Evolutionary conservation across 2,797 vertebrate genomes (phyloP).

Genomic region (Xenops minutus): DNA sequence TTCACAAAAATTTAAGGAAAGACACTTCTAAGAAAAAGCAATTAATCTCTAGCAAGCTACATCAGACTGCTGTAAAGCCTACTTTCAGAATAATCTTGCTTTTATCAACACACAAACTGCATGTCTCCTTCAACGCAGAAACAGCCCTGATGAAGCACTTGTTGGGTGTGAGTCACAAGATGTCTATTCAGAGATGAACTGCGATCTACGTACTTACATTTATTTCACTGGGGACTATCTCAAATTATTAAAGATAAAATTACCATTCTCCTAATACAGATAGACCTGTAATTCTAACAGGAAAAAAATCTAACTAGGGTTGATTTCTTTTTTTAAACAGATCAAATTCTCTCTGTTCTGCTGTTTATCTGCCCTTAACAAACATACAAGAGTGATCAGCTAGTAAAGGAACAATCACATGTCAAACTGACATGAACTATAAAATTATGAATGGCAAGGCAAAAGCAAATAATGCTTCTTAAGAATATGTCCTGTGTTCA

Average conservation of each 20-base stretch:
- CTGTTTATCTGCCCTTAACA: background rate
- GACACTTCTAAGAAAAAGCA: background rate
- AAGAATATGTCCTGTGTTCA: background rate
- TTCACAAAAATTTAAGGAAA: background rate
- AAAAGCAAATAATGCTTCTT: background rate
- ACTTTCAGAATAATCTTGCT: background rate
- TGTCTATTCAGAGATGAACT: background rate
- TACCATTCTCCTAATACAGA: background rate
- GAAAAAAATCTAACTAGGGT: background rate
- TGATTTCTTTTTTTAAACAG: background rate
- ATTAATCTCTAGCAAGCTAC: background rate
- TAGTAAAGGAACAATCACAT: background rate
- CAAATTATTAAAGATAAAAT: background rate
- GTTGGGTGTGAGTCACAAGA: background rate
- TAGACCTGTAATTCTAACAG: background rate
- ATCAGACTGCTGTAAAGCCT: background rate
- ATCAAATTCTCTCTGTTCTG: background rate
- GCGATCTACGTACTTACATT: background rate
- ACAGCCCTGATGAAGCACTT: background rate
- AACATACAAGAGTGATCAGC: background rate
- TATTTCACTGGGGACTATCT: background rate
- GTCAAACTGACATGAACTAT: background rate
- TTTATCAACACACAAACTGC: background rate
- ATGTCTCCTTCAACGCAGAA: background rate
- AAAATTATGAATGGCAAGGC: background rate